Evolutionary conservation across 1,140 invertebrate species (phyloP), one percentile per base, ranked within the genome.

Genomic region (Aphidius ervi): DNA sequence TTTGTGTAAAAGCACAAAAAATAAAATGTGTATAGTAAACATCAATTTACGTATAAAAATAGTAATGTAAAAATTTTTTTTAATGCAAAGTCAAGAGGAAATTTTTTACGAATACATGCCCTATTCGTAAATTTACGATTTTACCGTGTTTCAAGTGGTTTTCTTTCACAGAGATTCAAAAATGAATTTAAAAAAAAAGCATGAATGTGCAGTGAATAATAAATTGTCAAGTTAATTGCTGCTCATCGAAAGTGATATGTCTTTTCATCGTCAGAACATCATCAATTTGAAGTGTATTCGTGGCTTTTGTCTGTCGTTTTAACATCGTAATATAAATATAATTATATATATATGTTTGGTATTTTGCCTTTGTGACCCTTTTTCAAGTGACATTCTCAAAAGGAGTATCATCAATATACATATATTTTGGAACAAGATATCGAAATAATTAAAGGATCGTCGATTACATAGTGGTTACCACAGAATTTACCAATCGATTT

Each of bases 401-500:
- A 31, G 4, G 10, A 48, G 47, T 1, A 23, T 49, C 41, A 56
- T 57, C 45, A 45, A 50, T 42, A 6, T 56, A 7, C n/a, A 40
- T 50, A 20, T 57, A 52, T 45, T 46, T 52, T 45, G 60, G 59
- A 59, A 68, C 69, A 71, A 73, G 73, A 69, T 63, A 62, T 56
- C 42, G 20, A 53, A 46, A 31, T 31, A 31, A 31, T 31, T 2
- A 31, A 37, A 9, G 43, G 9, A 8, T 39, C 46, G 49, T 59
- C 41, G 59, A 54, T 59, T 41, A 50, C 7, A 16, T 41, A 59
- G 45, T n/a, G 49, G 65, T 68, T 59, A 68, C 71, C 68, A 57
- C 65, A 53, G 65, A 74, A 76, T 74, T 75, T 74, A 63, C 68
- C 46, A 70, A 72, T 74, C 73, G 68, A 76, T 76, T 71, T 67